Evolutionary conservation across 1,140 invertebrate species (phyloP), one percentile per base, ranked within the genome.

Genomic region (Zaprionus inermis): DNA sequence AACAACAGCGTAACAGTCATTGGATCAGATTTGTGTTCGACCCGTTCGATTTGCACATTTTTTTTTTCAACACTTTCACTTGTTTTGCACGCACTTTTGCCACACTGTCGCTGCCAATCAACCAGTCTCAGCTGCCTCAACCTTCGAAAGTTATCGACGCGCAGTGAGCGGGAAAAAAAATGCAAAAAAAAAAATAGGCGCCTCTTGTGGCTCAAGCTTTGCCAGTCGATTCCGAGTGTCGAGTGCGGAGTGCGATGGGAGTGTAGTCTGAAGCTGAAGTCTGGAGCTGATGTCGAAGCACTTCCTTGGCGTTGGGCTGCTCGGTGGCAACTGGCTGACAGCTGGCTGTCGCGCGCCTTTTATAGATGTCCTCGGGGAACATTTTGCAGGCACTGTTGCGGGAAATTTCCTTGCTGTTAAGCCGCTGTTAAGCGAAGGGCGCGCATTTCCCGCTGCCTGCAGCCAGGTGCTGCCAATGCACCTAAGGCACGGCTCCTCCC

Each of bases 271-370:
- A 14, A 14, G 28, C 28, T 63, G 59, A 22, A 56, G 18, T 30
- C 57, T 16, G 38, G n/a, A 16, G 38, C 38, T 44, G n/a, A 38
- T 7, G 52, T 24, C 67, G 51, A 1, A 32, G 49, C 85, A 81
- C 79, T 32, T 66, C 78, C 70, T 59, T 71, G 54, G 57, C 61
- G 60, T 73, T 65, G 24, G 81, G 76, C 60, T 90, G 70, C 78
- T 78, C 72, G 57, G 60, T 73, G 72, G 79, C 76, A 90, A 90
- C 85, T 90, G 78, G 68, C 58, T 76, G 7, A 36, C 60, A 24
- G 22, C 70, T 44, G 63, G 41, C 60, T 20, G 36, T 9, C 22
- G 16, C 5, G 58, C 58, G 20, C 38, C 71, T 77, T 28, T 88
- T 88, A 86, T 85, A 10, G 20, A 10, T 4, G 16, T 70, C 51